Conservation (phyloP, 1,140 invertebrate genomes). For the Drosophila gunungcola region DNA sequence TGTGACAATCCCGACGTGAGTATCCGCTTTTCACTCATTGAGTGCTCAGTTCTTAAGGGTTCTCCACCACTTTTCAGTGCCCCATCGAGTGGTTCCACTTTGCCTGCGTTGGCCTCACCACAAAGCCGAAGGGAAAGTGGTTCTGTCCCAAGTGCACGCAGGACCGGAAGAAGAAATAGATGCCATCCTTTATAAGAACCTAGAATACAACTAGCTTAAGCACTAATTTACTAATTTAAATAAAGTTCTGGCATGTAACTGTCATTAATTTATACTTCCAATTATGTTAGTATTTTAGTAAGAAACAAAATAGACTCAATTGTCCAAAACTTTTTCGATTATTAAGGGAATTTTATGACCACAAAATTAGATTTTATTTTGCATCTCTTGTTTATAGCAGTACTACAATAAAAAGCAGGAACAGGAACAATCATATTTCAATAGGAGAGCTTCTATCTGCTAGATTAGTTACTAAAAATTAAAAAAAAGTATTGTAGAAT, state of each 20-base stretch:
- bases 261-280: not conserved
- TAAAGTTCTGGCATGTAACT: not conserved
- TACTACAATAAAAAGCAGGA: too few relatives aligned
- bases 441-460: too few relatives aligned
- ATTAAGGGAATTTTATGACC: too few relatives aligned
- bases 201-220: conserved; percentile 20
- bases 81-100: conserved; percentile 99
- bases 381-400: too few relatives aligned
- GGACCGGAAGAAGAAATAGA: conserved; percentile 93
- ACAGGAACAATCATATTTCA: too few relatives aligned
- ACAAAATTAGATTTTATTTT: too few relatives aligned
- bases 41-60: not conserved
- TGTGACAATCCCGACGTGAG: conserved; percentile 97
- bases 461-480: too few relatives aligned
- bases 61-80: conserved; percentile 87
- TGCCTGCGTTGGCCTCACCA: conserved; percentile 97
- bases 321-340: too few relatives aligned
- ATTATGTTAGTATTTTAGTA: too few relatives aligned
- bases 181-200: conserved; percentile 4
- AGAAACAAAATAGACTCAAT: too few relatives aligned
- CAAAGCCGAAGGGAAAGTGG: conserved; percentile 99
- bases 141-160: conserved; percentile 97
- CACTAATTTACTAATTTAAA: conserved; percentile 13
- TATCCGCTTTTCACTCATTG: conserved; percentile 17
- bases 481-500: too few relatives aligned